Base-by-base conservation (phyloP, 2,888 invertebrate genomes). In the Helicoverpa assulta region DNA sequence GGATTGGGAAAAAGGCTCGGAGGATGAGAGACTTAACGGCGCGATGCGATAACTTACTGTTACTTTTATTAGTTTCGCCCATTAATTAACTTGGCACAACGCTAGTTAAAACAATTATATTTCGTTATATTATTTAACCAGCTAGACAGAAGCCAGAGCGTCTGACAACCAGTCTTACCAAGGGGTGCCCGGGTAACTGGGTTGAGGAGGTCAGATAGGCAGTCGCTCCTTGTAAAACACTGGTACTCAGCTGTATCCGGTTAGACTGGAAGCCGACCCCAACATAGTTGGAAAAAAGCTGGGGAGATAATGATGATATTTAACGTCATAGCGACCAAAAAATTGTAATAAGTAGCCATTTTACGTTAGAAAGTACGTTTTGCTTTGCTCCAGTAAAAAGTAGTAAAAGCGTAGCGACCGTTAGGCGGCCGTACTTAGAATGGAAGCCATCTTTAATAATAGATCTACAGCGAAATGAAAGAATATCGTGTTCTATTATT, bases 381-480 rank as follows among this genome's bases (percentile, higher is more conserved):
- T 88, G 92, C 86, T 87, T 86, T 92, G 93, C 93, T 92, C 91
- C 88, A 93, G 89, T 93, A 92, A 93, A 92, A 93, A 90, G 82
- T 85, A 78, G 82, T 83, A 88, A 89, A 88, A 89, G 87, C 89
- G 89, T 86, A 86, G 86, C 78, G 82, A 86, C 90, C 88, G 90
- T 90, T 88, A 89, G 80, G 85, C 86, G 8, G 33, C 33, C 33
- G 7, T 86, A 81, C 79, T 86, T 75, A 57, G 76, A 81, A 83
- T 82, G 86, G 87, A 88, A 83, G 81, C 67, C 64, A 62, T 26
- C 77, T 74, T 82, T 85, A 78, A 83, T 82, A 78, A 83, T 76
- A 80, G 75, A 78, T 83, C 74, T 73, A 51, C 58, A 33, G 77
- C 68, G 73, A 83, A 81, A 76, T 72, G 71, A 71, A 81, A 83